Evolutionary conservation across 2,797 vertebrate genomes (phyloP).

Genomic region (Galago senegalensis): DNA sequence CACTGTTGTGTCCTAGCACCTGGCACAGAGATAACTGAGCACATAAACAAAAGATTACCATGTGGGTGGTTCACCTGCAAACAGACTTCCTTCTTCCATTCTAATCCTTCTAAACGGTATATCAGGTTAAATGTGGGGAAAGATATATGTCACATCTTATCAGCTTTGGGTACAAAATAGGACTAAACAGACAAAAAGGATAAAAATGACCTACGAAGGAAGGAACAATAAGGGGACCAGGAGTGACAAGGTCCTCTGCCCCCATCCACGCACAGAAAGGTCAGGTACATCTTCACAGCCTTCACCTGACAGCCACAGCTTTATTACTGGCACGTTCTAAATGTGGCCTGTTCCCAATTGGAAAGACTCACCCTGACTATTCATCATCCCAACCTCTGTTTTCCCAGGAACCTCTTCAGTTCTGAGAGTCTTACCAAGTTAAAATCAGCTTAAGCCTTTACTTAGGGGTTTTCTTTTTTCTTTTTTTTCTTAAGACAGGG

Average conservation of each 20-base stretch:
- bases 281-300: neutral
- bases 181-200: neutral
- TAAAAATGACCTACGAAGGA: neutral
- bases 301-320: neutral
- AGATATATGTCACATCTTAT: neutral
- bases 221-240: neutral
- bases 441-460: neutral
- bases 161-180: neutral
- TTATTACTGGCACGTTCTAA: neutral
- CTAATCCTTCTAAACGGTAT: neutral
- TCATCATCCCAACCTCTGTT: neutral
- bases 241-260: rapidly evolving
- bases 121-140: neutral
- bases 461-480: neutral
- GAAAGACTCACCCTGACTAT: neutral
- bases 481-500: no score
- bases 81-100: neutral
- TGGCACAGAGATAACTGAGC: neutral
- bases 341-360: neutral
- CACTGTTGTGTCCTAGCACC: neutral
- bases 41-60: neutral
- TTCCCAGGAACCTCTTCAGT: neutral
- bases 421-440: neutral
- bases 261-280: neutral
- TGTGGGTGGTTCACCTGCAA: neutral